Evolutionary conservation across 2,113 vertebrate species (phyloP), one percentile per base, ranked within the genome.

Genomic region (Saccopteryx leptura): DNA sequence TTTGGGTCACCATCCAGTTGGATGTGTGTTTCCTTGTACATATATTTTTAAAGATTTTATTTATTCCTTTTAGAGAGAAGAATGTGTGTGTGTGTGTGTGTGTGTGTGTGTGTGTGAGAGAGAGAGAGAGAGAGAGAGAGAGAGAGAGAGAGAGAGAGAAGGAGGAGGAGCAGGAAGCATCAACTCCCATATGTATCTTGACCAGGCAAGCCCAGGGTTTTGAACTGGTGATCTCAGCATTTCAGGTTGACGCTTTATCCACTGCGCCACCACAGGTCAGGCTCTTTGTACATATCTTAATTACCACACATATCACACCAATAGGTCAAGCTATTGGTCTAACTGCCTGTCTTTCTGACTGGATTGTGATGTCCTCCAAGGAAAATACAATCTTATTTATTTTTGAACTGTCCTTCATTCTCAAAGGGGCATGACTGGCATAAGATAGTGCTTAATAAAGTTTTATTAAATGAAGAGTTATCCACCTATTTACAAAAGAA

Each of bases 321-420:
- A 39, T 39, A 14, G 63, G 28, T 33, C 31, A 88, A 92, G 69
- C 26, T 88, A 6, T 75, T 60, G 72, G 39, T 76, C 72, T 85
- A 23, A 50, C 15, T 86, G 52, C n/a, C 14, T 60, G 1, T 61
- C 48, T 66, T 75, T 88, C 90, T 93, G 46, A 93, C n/a, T 39
- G 82, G 74, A 79, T 24, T 96, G 48, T 88, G 78, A 82, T 88
- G 82, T 93, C 31, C 26, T 93, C 28, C 9, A 65, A 83, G 81
- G 18, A 96, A 92, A 96, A 94, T 19, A 65, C 17, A 96, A 26
- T 96, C 50, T 75, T 88, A 65, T 48, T 56, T 87, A 83, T 31
- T 97, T 96, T 69, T 93, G 60, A 86, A 75, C 12, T 74, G 11
- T 81, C 39, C 23, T 93, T 95, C 39, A 90, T 88, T 90, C 18